A percentile compares a stretch with the other conserved stretches of the same genome.
Evolutionary conservation across 2,113 vertebrate genomes (phyloP).

Genomic region (Rhinopomastus cyanomelas): DNA sequence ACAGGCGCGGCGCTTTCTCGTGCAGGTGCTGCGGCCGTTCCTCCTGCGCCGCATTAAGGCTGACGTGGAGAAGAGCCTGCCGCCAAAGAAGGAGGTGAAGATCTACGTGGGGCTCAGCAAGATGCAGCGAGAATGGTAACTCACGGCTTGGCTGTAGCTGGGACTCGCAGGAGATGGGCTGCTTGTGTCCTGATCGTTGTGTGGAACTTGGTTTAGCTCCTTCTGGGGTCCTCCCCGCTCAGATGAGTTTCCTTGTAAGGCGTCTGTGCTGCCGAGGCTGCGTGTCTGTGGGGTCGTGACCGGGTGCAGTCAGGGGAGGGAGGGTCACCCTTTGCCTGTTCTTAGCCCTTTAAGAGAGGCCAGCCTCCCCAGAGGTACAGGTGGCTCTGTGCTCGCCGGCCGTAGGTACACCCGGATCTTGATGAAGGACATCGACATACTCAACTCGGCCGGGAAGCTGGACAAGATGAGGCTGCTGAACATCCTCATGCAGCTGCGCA

Average conservation of each 20-base stretch:
- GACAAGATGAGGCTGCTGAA: slow-evolving; percentile 98
- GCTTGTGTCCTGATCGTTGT: background rate
- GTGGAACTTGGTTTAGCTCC: background rate
- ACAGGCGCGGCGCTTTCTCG: background rate
- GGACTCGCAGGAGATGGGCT: background rate
- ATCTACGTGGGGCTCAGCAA: slow-evolving; percentile 98
- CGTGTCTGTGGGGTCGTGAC: background rate
- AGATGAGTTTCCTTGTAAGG: rapidly evolving
- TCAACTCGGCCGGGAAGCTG: slow-evolving; percentile 95
- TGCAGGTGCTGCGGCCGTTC: slow-evolving; percentile 92
- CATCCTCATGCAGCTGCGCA: slow-evolving; percentile 95
- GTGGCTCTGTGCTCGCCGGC: no score
- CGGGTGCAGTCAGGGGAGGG: background rate
- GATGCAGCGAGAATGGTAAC: slow-evolving; percentile 98
- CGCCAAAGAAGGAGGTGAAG: slow-evolving; percentile 97
- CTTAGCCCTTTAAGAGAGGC: background rate
- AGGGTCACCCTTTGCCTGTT: background rate
- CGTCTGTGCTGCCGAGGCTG: background rate
- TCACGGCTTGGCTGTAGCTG: background rate
- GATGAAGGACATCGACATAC: slow-evolving; percentile 98
- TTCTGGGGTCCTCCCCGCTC: background rate
- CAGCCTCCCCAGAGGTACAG: no score
- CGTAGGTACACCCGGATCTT: slow-evolving; percentile 95
- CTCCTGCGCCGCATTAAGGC: slow-evolving; percentile 97
- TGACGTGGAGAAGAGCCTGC: slow-evolving; percentile 96